Percentiles rank a stretch among this genome's conserved stretches.
Evolutionary conservation across 2,113 vertebrate genomes (phyloP).

Genomic region (Nyctereutes procyonoides): DNA sequence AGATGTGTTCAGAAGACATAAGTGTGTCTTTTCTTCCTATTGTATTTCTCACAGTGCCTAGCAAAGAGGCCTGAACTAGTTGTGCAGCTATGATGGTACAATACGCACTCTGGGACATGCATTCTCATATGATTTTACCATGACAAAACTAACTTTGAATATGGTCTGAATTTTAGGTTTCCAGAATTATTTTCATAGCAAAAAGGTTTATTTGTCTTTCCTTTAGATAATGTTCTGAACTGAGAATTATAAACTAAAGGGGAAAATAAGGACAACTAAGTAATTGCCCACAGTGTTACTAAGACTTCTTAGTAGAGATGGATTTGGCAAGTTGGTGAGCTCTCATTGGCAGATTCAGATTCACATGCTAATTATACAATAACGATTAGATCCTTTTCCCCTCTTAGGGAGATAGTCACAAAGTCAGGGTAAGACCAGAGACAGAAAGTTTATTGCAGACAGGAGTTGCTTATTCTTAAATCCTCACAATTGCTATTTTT

Average conservation of each 20-base stretch:
- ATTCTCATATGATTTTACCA: not conserved
- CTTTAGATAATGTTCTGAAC: not conserved
- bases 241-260: constrained; percentile 49
- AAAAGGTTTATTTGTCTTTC: not conserved
- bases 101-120: not conserved
- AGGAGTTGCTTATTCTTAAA: not conserved
- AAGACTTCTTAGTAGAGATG: not conserved
- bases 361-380: not conserved
- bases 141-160: not conserved
- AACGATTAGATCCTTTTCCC: not conserved
- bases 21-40: not conserved
- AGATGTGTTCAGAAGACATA: not conserved
- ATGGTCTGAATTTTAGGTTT: constrained; percentile 22
- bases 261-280: not conserved
- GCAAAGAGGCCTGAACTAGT: not conserved
- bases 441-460: not conserved
- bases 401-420: not conserved
- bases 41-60: not conserved
- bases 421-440: not conserved
- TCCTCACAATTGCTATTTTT: not conserved
- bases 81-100: not conserved
- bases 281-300: not conserved
- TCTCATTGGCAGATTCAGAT: not conserved
- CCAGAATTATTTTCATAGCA: constrained; percentile 43
- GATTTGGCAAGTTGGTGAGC: not conserved